Conservation (phyloP, 2,797 vertebrate species). For the Clamator glandarius region DNA sequence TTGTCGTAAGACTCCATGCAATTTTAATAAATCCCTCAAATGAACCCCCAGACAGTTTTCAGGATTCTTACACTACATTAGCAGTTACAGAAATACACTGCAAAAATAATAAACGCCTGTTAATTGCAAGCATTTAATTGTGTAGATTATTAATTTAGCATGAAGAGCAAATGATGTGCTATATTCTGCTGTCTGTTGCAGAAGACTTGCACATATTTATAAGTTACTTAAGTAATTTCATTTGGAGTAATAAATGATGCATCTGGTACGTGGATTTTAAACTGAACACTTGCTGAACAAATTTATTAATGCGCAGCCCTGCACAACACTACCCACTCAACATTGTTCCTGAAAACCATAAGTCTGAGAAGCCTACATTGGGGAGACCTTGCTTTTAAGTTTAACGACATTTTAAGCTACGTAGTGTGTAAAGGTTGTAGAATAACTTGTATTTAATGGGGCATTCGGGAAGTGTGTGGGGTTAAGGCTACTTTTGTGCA, state of each 20-base stretch:
- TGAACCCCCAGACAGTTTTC: slow-evolving; percentile 46
- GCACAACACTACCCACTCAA: background rate
- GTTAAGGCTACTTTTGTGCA: background rate
- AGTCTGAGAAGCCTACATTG: background rate
- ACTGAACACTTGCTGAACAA: background rate
- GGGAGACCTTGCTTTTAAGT: background rate
- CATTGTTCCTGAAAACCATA: background rate
- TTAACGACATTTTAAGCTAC: background rate
- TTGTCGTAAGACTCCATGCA: slow-evolving; percentile 20
- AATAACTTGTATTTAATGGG: slow-evolving; percentile 20
- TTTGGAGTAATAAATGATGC: slow-evolving; percentile 23
- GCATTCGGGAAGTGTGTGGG: background rate
- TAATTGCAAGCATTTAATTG: slow-evolving; percentile 52
- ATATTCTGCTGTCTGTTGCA: background rate
- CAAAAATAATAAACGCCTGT: slow-evolving; percentile 39
- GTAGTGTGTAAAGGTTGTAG: background rate
- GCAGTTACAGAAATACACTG: background rate
- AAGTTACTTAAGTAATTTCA: background rate
- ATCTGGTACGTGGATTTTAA: background rate
- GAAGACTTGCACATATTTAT: background rate
- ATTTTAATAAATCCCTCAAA: slow-evolving; percentile 53
- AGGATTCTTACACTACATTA: slow-evolving; percentile 33
- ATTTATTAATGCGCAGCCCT: background rate
- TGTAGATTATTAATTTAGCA: slow-evolving; percentile 32
- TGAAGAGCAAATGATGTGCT: background rate